Evolutionary conservation across 2,888 invertebrate genomes (phyloP).

Genomic region (Chloroclystis v-ata): DNA sequence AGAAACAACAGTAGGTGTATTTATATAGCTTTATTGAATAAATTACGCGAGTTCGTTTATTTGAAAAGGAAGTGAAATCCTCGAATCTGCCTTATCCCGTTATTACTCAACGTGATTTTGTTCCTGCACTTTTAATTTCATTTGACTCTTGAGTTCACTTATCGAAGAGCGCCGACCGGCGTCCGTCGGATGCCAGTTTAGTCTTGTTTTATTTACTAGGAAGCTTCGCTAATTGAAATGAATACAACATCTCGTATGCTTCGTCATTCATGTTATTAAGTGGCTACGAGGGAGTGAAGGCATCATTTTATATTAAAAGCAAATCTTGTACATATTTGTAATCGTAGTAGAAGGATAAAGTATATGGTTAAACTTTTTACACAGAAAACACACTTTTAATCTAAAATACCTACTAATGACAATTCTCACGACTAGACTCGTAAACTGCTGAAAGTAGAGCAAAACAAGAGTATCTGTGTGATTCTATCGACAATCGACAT

Average conservation of each 20-base stretch:
- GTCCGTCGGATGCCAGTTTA: slow-evolving; percentile 42
- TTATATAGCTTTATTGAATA: slow-evolving; percentile 11
- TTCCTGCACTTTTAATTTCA: slow-evolving; percentile 40
- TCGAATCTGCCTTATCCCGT: slow-evolving; percentile 20
- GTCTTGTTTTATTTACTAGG: slow-evolving; percentile 49
- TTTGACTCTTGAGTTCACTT: too few relatives aligned
- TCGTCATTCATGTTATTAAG: slow-evolving; percentile 32
- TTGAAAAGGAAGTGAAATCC: slow-evolving; percentile 35
- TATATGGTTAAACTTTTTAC: too few relatives aligned
- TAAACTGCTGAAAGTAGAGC: slow-evolving; percentile 21
- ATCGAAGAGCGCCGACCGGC: slow-evolving; percentile 49
- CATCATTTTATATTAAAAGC: neutral
- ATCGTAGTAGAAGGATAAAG: slow-evolving; percentile 2
- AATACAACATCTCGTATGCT: slow-evolving; percentile 40
- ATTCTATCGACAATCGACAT: slow-evolving; percentile 35
- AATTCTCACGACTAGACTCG: slow-evolving; percentile 5
- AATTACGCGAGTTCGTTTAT: slow-evolving; percentile 5
- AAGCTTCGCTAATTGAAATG: slow-evolving; percentile 50
- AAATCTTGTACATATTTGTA: slow-evolving; percentile 9
- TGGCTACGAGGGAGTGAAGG: slow-evolving; percentile 17
- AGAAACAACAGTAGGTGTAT: slow-evolving; percentile 13
- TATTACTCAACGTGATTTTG: slow-evolving; percentile 22
- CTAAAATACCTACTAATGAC: neutral
- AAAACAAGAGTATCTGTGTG: slow-evolving; percentile 19
- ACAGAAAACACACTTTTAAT: too few relatives aligned